phyloP scores from a whole-genome alignment of 1,140 invertebrate species.

The Caenorhabditis latens region DNA sequence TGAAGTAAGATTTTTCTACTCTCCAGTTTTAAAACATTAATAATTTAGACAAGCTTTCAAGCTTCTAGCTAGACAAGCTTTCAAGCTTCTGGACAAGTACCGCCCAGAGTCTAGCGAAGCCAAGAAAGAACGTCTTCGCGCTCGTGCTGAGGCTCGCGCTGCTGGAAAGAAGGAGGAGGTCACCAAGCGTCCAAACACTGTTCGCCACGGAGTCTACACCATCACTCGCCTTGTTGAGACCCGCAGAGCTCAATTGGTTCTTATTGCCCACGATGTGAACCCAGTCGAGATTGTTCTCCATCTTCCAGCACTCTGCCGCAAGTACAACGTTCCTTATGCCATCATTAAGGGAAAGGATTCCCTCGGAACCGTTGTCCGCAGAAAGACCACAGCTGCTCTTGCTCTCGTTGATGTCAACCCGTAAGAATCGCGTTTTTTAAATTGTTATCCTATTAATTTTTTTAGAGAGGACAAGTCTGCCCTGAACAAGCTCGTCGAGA shows the following conservation, averaged over 20 bases:
- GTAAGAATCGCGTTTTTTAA: constrained; percentile 75
- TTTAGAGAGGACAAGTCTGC: constrained; percentile 84
- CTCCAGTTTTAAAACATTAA: not conserved
- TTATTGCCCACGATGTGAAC: constrained; percentile 99
- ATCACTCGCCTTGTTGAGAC: constrained; percentile 95
- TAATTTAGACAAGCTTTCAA: constrained; percentile 88
- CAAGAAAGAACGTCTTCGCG: constrained; percentile 89
- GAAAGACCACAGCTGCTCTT: constrained; percentile 90
- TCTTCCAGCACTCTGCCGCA: constrained; percentile 95
- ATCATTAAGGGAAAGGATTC: constrained; percentile 96
- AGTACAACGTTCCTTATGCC: constrained; percentile 99
- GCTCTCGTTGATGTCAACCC: constrained; percentile 86
- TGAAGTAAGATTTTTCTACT: constrained; percentile 2
- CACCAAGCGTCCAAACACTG: constrained; percentile 88
- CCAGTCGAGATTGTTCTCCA: constrained; percentile 98
- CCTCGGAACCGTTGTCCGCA: constrained; percentile 90
- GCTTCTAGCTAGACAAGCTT: constrained; percentile 88
- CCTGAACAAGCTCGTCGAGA: constrained; percentile 91
- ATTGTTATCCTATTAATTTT: constrained; percentile 61
- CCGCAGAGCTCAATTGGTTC: constrained; percentile 96
- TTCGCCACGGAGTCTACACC: constrained; percentile 90
- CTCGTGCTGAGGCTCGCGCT: constrained; percentile 90
- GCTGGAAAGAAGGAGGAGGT: constrained; percentile 85
- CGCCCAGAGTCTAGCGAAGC: constrained; percentile 90
- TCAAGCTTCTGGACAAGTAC: constrained; percentile 97